Conservation (phyloP, 2,888 invertebrate species). For the Tridacna crocea region DNA sequence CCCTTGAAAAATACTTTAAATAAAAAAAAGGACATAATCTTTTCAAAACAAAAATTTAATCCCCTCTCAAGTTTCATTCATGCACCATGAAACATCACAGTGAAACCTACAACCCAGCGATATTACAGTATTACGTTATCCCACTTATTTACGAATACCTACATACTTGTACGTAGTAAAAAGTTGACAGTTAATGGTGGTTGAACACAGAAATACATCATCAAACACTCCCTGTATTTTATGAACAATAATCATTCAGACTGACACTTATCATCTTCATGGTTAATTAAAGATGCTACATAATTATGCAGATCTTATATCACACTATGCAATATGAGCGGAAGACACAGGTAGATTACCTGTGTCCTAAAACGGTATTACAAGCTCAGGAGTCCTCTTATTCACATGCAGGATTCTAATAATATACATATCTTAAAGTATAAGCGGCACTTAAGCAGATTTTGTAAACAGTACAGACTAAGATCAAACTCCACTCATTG, state of each 20-base stretch:
- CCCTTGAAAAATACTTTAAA: too few relatives aligned
- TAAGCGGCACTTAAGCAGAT: too few relatives aligned
- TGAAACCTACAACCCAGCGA: not conserved
- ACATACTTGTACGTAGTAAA: not conserved
- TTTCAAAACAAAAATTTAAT: not conserved
- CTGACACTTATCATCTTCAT: not conserved
- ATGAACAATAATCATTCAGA: conserved; percentile 2
- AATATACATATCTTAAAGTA: too few relatives aligned
- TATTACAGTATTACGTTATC: conserved; percentile 2
- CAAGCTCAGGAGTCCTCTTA: too few relatives aligned
- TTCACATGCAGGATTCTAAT: too few relatives aligned
- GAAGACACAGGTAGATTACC: not conserved
- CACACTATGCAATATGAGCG: not conserved
- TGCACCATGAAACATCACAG: conserved; percentile 20
- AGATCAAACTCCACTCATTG: too few relatives aligned
- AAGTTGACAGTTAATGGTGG: conserved; percentile 1
- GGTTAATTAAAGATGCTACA: not conserved
- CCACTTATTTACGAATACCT: conserved; percentile 21
- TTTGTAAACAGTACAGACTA: too few relatives aligned
- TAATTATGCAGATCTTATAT: not conserved
- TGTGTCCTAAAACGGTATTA: not conserved
- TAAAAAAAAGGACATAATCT: too few relatives aligned
- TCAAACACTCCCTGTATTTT: not conserved
- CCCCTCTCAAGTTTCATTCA: conserved; percentile 13
- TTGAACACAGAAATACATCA: not conserved